Evolutionary conservation across 2,888 invertebrate genomes (phyloP).

Genomic region (Perdita meconis): DNA sequence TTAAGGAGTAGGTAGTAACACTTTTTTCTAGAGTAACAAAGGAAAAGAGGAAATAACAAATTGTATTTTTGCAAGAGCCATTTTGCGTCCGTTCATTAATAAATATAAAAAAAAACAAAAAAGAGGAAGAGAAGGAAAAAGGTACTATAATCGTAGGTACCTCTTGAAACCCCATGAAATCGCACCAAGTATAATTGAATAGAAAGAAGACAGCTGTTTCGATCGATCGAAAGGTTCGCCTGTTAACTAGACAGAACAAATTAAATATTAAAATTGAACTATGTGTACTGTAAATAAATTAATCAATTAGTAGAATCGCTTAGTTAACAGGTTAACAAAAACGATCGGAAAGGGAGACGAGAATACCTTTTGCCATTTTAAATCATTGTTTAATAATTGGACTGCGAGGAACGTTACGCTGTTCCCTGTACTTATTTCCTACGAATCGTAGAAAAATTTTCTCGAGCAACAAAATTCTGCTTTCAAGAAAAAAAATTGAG

Average conservation of each 20-base stretch:
- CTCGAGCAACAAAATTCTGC: background rate
- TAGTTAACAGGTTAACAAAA: background rate
- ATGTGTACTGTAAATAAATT: too few relatives aligned
- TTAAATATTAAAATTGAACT: too few relatives aligned
- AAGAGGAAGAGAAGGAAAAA: background rate
- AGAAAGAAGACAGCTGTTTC: background rate
- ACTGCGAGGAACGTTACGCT: background rate
- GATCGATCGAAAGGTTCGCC: too few relatives aligned
- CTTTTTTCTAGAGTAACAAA: conserved; percentile 62
- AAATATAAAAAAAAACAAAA: conserved; percentile 22
- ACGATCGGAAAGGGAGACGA: conserved; percentile 31
- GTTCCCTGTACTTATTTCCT: background rate
- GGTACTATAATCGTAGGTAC: conserved; percentile 56
- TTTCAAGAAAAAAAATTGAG: background rate
- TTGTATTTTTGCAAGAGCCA: conserved; percentile 78
- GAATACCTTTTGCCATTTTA: conserved; percentile 2
- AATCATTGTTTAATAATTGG: background rate
- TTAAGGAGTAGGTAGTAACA: conserved; percentile 55
- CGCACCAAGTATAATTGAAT: conserved; percentile 18
- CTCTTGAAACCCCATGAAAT: conserved; percentile 35
- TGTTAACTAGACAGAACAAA: too few relatives aligned
- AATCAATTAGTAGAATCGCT: too few relatives aligned
- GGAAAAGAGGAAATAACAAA: conserved; percentile 56
- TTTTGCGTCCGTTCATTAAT: conserved; percentile 73
- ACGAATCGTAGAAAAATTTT: background rate